Evolutionary conservation across 2,113 vertebrate species (phyloP).

Genomic region (Aegypius monachus): DNA sequence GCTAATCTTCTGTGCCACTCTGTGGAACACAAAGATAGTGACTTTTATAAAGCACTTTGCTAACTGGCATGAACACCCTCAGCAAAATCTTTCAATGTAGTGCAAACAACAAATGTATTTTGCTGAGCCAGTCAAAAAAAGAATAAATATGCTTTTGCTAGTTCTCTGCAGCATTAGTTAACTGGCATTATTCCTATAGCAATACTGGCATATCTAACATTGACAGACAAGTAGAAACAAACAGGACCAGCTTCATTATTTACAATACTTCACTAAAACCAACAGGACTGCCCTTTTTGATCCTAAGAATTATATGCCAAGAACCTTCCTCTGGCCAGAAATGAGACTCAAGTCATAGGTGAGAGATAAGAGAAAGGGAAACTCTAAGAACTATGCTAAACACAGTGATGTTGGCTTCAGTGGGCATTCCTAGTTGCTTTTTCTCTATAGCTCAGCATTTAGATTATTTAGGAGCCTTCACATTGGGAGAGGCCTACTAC

Average conservation of each 20-base stretch:
- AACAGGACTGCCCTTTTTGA: background rate
- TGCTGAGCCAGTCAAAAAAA: background rate
- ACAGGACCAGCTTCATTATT: background rate
- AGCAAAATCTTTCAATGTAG: conserved; percentile 3
- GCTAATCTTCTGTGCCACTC: background rate
- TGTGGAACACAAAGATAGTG: background rate
- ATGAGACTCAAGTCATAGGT: background rate
- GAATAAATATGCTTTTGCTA: background rate
- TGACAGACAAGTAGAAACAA: background rate
- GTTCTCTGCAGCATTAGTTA: background rate
- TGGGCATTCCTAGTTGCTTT: background rate
- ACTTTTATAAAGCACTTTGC: conserved; percentile 10
- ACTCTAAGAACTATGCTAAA: background rate
- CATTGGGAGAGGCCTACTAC: background rate
- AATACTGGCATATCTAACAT: background rate
- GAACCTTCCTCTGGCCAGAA: background rate
- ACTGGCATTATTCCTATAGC: background rate
- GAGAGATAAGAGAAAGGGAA: background rate
- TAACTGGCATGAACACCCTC: background rate
- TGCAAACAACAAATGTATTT: background rate
- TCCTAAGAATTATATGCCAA: background rate
- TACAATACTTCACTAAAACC: background rate
- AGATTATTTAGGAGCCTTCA: background rate
- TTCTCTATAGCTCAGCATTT: background rate
- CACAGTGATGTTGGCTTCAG: background rate